A percentile compares a stretch with the other conserved stretches of the same genome.
Conservation (phyloP, 2,797 vertebrate species). For the Neomorphus geoffroyi region DNA sequence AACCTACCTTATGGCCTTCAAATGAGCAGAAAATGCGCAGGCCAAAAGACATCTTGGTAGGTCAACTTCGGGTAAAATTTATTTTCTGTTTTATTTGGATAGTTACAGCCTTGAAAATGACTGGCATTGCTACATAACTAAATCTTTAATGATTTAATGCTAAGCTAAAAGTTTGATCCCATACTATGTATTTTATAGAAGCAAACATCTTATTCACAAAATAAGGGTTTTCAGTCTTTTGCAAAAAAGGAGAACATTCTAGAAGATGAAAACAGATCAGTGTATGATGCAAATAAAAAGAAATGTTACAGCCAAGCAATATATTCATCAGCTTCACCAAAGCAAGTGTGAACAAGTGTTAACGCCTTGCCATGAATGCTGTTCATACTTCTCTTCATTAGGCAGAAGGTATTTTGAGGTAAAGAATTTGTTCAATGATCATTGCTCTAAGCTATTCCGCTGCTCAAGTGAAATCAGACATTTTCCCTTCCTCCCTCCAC, state of each 20-base stretch:
- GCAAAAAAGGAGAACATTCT: neutral
- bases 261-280: neutral
- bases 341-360: constrained; percentile 16
- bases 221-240: fast-evolving
- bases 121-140: neutral
- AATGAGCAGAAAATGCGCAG: neutral
- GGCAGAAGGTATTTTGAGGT: neutral
- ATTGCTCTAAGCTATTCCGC: neutral
- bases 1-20: neutral
- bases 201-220: neutral
- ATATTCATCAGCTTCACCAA: neutral
- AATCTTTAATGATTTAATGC: neutral
- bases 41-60: neutral
- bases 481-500: neutral
- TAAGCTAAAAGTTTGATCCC: neutral
- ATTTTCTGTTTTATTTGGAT: neutral
- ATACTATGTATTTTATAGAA: neutral
- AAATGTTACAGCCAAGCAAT: neutral
- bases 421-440: neutral
- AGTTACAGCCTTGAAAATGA: neutral
- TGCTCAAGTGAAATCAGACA: neutral
- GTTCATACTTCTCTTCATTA: neutral
- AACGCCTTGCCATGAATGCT: neutral
- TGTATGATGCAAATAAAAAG: neutral
- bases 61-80: neutral